Evolutionary conservation across 2,888 invertebrate species (phyloP), one percentile per base, ranked within the genome.

Genomic region (Eledone cirrhosa): DNA sequence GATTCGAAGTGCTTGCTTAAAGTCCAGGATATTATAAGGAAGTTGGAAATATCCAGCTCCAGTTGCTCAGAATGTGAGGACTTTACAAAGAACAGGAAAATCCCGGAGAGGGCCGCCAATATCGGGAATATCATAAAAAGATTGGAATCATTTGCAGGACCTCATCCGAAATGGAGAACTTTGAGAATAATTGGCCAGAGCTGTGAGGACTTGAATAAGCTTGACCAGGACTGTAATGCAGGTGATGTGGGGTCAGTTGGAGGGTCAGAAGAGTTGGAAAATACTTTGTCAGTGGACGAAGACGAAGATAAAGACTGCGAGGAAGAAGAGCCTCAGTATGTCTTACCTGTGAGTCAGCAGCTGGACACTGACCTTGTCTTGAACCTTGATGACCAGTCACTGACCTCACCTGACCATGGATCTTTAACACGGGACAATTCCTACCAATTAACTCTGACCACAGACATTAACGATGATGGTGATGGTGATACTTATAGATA

Each of bases 111-210:
- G 19, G 33, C 27, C 2, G 19, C n/a, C 8, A 41, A 41, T 0
- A 41, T 72, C 72, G 41, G 72, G 31, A 41, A 72, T 33, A 72
- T 72, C n/a, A 72, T 72, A 31, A 33, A 29, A 14, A 29, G 31
- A 22, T 7, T 72, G 22, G 72, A 72, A 72, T 41, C 72, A n/a
- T 72, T 72, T 41, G 19, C 72, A 14, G 72, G 72, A 72, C 72
- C 72, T 41, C 72, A 72, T 41, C 72, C 72, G 8, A 72, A 72
- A 31, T 72, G 72, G 72, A 72, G 72, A 24, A 72, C 72, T 8
- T 16, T 72, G 22, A 31, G 41, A 24, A 72, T 72, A n/a, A 72
- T 72, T 41, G 41, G 41, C 13, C 72, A 72, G 31, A 72, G 41
- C 7, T n/a, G 72, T 2, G 29, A 72, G 22, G 72, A 72, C 11